Evolutionary conservation across 2,888 invertebrate genomes (phyloP).

Genomic region (Acanthoscelides obtectus): DNA sequence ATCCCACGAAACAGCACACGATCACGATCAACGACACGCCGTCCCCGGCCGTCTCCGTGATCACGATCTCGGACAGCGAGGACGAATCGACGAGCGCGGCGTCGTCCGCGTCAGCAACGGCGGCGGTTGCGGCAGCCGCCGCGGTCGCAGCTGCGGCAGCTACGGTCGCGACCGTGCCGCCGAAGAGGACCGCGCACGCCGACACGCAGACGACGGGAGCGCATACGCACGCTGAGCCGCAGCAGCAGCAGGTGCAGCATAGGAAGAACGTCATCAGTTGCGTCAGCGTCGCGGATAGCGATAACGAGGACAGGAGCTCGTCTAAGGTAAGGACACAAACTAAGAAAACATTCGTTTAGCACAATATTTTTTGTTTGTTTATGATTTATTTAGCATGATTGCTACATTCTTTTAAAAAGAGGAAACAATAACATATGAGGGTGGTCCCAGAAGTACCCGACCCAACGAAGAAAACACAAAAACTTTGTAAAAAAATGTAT

Average conservation of each 20-base stretch:
- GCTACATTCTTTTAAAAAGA: no score
- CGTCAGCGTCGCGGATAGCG: slow-evolving; percentile 73
- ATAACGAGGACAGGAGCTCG: slow-evolving; percentile 60
- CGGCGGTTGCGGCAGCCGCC: slow-evolving; percentile 27
- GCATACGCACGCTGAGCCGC: slow-evolving; percentile 4
- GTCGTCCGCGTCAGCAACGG: slow-evolving; percentile 25
- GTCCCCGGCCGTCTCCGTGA: slow-evolving; percentile 90
- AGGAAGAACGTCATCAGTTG: slow-evolving; percentile 74
- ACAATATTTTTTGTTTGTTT: no score
- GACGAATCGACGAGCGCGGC: slow-evolving; percentile 60
- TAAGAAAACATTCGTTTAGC: no score
- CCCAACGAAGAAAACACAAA: no score
- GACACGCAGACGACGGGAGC: not conserved
- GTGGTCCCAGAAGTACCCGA: no score
- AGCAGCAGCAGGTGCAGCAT: slow-evolving; percentile 21
- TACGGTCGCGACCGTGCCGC: slow-evolving; percentile 1
- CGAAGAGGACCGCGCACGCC: slow-evolving; percentile 10
- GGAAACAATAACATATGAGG: no score
- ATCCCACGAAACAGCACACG: slow-evolving; percentile 62
- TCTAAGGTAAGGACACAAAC: slow-evolving; percentile 44
- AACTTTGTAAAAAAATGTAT: no score
- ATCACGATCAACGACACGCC: slow-evolving; percentile 95
- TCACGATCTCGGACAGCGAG: slow-evolving; percentile 93
- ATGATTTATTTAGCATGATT: no score
- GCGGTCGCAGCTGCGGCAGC: not conserved